These are phyloP conservation scores for Lemur catta DNA, from an alignment of 2,797 vertebrate species.

Conservation along the genomic window DNA sequence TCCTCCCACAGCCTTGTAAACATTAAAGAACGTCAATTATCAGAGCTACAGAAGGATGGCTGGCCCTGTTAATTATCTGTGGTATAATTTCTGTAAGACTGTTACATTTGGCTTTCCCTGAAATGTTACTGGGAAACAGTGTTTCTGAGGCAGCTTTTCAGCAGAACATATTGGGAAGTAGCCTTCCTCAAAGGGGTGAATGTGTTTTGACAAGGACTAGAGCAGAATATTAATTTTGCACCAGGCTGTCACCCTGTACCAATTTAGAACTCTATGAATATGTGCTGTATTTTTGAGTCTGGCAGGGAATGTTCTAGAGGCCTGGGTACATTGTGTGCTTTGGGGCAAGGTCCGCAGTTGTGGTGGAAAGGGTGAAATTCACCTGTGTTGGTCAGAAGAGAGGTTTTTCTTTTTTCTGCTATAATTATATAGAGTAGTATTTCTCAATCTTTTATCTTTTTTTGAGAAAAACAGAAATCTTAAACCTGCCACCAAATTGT, in stretches of 20 bases:
- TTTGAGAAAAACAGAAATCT: neutral
- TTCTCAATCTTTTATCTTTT: neutral
- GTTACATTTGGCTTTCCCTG: neutral
- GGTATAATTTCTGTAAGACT: neutral
- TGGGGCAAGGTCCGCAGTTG: neutral
- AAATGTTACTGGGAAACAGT: neutral
- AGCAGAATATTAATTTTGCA: neutral
- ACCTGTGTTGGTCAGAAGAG: neutral
- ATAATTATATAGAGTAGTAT: neutral
- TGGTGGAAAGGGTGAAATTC: neutral
- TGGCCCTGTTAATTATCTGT: neutral
- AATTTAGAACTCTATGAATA: conserved; percentile 9
- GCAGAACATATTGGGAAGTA: neutral
- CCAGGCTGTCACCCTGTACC: neutral
- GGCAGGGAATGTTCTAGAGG: neutral
- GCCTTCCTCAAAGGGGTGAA: neutral
- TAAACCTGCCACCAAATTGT: neutral
- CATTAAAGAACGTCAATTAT: neutral
- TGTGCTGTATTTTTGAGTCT: neutral
- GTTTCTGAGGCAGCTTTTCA: neutral
- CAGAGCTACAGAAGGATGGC: neutral
- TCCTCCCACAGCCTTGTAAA: neutral
- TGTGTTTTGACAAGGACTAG: neutral
- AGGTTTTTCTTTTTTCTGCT: neutral
- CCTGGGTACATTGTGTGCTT: neutral